Evolutionary conservation across 37 sponge, comb jelly and placozoan species (phyloP).

Genomic region (Crambe crambe): DNA sequence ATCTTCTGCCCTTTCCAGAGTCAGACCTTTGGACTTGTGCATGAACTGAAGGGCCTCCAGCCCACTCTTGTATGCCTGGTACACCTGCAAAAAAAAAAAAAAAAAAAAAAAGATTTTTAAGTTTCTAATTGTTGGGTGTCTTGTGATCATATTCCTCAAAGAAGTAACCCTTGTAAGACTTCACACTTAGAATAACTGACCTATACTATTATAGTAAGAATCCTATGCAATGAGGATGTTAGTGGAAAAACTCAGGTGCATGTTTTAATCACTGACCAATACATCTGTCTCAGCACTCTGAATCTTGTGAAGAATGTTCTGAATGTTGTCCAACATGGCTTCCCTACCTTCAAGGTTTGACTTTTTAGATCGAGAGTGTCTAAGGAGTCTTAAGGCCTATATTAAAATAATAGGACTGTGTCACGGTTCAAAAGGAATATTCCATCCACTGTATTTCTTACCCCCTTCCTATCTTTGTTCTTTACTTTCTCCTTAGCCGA

Average conservation of each 20-base stretch:
- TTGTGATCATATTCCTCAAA: too few relatives aligned
- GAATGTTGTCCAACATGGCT: constrained; percentile 39
- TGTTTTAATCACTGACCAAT: constrained; percentile 52
- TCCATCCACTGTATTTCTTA: not conserved
- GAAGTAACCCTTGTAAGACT: too few relatives aligned
- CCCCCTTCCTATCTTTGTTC: constrained; percentile 6
- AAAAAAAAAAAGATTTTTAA: too few relatives aligned
- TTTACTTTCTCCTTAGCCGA: not conserved
- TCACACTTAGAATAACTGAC: too few relatives aligned
- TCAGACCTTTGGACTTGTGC: not conserved
- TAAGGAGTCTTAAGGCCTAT: constrained; percentile 28
- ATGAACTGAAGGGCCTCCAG: constrained; percentile 23
- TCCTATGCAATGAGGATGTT: not conserved
- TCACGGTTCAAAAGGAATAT: not conserved
- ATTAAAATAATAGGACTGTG: not conserved
- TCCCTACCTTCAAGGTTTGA: constrained; percentile 1
- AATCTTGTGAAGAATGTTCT: constrained; percentile 50
- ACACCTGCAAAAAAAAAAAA: not conserved
- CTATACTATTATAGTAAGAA: too few relatives aligned
- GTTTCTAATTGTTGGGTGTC: too few relatives aligned
- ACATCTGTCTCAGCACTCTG: constrained; percentile 74
- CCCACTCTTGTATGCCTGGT: constrained; percentile 38
- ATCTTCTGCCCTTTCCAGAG: constrained; percentile 19
- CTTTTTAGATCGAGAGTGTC: not conserved
- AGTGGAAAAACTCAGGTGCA: not conserved